Percentiles rank a stretch among this genome's conserved stretches.
Evolutionary conservation across 2,888 invertebrate species (phyloP).

Genomic region (Calephelis perditalis): DNA sequence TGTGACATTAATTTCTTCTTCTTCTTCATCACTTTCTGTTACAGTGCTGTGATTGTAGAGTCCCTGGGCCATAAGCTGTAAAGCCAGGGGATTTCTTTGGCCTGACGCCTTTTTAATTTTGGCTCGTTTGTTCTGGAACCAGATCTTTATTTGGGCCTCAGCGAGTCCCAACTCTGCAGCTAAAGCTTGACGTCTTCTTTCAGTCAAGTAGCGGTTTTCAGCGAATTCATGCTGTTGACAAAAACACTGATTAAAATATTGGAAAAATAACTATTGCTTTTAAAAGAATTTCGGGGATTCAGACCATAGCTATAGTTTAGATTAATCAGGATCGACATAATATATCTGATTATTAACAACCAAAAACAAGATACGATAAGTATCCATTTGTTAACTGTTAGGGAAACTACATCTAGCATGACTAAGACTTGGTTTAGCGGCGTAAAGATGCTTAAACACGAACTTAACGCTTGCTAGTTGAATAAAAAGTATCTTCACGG

Average conservation of each 20-base stretch:
- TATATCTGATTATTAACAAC: too few relatives aligned
- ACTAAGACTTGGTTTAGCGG: too few relatives aligned
- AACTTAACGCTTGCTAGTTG: too few relatives aligned
- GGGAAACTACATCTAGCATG: too few relatives aligned
- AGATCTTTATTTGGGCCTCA: slow-evolving; percentile 98
- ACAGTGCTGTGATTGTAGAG: slow-evolving; percentile 88
- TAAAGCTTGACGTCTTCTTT: slow-evolving; percentile 91
- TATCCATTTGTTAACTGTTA: too few relatives aligned
- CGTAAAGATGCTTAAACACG: too few relatives aligned
- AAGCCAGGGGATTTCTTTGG: slow-evolving; percentile 89
- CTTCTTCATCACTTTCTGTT: slow-evolving; percentile 34
- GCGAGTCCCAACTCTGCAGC: slow-evolving; percentile 95
- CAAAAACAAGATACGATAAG: too few relatives aligned
- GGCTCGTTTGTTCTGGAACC: slow-evolving; percentile 98
- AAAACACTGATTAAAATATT: slow-evolving; percentile 12
- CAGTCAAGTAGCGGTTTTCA: slow-evolving; percentile 95
- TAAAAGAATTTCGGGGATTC: too few relatives aligned
- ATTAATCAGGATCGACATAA: too few relatives aligned
- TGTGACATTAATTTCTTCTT: slow-evolving; percentile 34
- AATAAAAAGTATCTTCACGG: too few relatives aligned
- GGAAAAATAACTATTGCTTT: too few relatives aligned
- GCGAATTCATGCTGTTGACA: slow-evolving; percentile 88
- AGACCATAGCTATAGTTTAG: too few relatives aligned
- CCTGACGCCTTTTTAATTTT: slow-evolving; percentile 96
- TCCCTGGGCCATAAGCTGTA: slow-evolving; percentile 96